Base-by-base conservation (phyloP, 2,888 invertebrate species). In the Sarcophaga variegata region DNA sequence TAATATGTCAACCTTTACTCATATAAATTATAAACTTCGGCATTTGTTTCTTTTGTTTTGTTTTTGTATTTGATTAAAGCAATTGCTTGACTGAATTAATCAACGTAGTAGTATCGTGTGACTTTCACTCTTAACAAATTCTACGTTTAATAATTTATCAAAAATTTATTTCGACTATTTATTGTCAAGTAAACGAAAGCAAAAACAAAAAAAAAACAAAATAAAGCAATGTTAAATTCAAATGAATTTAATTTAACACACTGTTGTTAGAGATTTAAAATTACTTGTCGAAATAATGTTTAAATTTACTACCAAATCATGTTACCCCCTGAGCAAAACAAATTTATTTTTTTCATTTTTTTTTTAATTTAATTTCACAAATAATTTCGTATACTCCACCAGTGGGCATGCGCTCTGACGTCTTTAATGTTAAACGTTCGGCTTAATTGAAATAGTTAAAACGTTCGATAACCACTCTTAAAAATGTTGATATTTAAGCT, bases 81-180 rank as follows among this genome's bases (percentile, higher is more conserved):
- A 37, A 37, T 37, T 37, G 37, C 37, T 37, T 37, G 37, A 37
- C 8, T 37, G 8, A 8, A 37, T 37, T 8, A 37, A 37, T 37
- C 37, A 37, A 2, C 37, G 37, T 2, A 37, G 10, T 37, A 37
- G 37, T 37, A 37, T 37, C 2, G 10, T 37, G 14, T 66, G 63
- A 80, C 76, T 76, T 80, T 84, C 76, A 66, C 84, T 75, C 25
- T 75, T 74, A 54, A 47, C 69, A 37, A 79, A 74, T 74, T 70
- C 45, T 79, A 69, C 70, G 76, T 22, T 59, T 60, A 37, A 22
- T 14, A 25, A 49, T 22, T 45, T 62, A 49, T 4, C n/a, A 8
- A 82, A 59, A 74, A 63, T 4, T 14, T 63, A 37, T 75, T 72
- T 78, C 49, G 22, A 59, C 20, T 62, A 37, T 37, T 37, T 20